Base-by-base conservation (phyloP, 2,797 vertebrate genomes). In the Squalus acanthias region DNA sequence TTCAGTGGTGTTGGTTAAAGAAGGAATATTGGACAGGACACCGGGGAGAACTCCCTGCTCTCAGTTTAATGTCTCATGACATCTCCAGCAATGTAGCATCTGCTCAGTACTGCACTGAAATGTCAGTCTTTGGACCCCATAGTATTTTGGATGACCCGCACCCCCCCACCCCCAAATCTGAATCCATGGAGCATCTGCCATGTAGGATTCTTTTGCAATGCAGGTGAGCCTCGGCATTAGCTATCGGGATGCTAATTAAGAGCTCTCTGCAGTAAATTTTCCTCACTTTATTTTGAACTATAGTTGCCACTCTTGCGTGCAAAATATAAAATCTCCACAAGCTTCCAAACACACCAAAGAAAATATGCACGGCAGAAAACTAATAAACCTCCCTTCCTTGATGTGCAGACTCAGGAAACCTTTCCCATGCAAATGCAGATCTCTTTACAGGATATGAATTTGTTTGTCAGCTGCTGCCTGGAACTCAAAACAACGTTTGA, bases 381-480 rank as follows among this genome's bases (percentile, higher is more conserved):
- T 9, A 50, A 70, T 50, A 39, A 70, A 70, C 57, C 60, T 12
- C n/a, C 50, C 6, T 39, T 53, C n/a, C 67, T 95, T 72, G n/a
- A 22, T 29, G 67, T 39, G 67, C 65, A 67, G 92, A 95, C 92
- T 70, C 65, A 95, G 92, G 92, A 95, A 95, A 70, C 46, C 26
- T 10, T 24, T 24, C 92, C 65, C 63, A 12, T 46, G n/a, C 57
- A 57, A 33, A 89, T 89, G 33, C 65, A n/a, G 10, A 94, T 46
- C 67, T 94, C 65, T 67, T 67, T 26, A 13, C 92, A 95, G 92
- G 92, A 95, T 46, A 95, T 95, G n/a, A 95, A 50, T 95, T 39
- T 26, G 39, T 24, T 24, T 0, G 22, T 69, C 20, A 70, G 22
- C 39, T 50, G 24, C 39, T 50, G 92, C n/a, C 67, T 39, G 65